Evolutionary conservation across 92 coral and sea anemone genomes (phyloP).

Genomic region (Palythoa grandiflora): DNA sequence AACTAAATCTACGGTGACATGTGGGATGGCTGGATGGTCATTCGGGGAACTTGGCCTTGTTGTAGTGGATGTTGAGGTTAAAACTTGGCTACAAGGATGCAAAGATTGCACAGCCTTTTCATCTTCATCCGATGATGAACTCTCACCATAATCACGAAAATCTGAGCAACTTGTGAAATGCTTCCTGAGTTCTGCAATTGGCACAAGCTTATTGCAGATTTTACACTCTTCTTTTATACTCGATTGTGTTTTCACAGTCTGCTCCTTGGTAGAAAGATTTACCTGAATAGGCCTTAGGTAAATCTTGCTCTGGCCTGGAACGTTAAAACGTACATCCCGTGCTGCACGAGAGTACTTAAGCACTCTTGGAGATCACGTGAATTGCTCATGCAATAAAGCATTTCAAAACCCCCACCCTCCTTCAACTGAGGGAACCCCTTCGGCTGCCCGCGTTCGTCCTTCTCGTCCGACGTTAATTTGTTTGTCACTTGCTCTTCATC

Average conservation of each 20-base stretch:
- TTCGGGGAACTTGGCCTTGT: not conserved
- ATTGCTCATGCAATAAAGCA: slow-evolving; percentile 34
- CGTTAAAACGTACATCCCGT: slow-evolving; percentile 22
- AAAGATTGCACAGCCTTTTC: slow-evolving; percentile 3
- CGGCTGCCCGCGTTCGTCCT: slow-evolving; percentile 21
- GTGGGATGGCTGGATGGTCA: slow-evolving; percentile 8
- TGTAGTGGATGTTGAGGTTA: slow-evolving; percentile 1
- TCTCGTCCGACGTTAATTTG: slow-evolving; percentile 32
- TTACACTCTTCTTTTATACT: slow-evolving; percentile 43
- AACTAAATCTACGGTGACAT: slow-evolving; percentile 8
- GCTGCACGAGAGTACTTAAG: slow-evolving; percentile 35
- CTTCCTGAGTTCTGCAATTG: slow-evolving; percentile 41
- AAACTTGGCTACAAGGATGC: not conserved
- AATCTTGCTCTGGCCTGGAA: slow-evolving; percentile 33
- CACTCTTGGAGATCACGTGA: slow-evolving; percentile 27
- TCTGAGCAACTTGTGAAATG: slow-evolving; percentile 43
- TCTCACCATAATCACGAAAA: slow-evolving; percentile 6
- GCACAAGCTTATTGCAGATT: slow-evolving; percentile 42
- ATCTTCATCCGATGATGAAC: slow-evolving; percentile 13
- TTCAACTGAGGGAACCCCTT: slow-evolving; percentile 36
- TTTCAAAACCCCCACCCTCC: slow-evolving; percentile 29
- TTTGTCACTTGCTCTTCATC: slow-evolving; percentile 39
- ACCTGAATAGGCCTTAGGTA: slow-evolving; percentile 36
- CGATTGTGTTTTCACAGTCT: slow-evolving; percentile 15
- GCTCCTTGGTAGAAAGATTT: slow-evolving; percentile 44